These are phyloP conservation scores for Nibea coibor DNA, from an alignment of 2,113 vertebrate species.

Conservation along the genomic window DNA sequence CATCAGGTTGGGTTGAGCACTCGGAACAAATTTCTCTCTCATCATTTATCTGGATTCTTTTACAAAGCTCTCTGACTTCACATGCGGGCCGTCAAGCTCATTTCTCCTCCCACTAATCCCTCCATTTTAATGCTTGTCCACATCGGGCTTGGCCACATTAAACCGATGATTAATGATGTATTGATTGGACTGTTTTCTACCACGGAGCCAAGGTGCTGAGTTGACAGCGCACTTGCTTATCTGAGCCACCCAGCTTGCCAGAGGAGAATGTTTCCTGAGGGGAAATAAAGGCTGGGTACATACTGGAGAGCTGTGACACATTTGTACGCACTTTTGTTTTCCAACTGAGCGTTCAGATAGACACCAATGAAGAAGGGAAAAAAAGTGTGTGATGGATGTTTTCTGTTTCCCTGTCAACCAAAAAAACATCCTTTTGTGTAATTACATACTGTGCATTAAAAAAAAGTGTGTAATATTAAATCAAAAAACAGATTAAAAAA, in stretches of 20 bases:
- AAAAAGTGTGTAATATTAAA: not conserved
- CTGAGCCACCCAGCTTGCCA: slow-evolving; percentile 78
- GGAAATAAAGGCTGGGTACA: slow-evolving; percentile 50
- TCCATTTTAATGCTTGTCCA: slow-evolving; percentile 80
- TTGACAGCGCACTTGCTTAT: slow-evolving; percentile 80
- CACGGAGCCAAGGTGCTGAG: slow-evolving; percentile 78
- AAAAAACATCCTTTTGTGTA: slow-evolving; percentile 15
- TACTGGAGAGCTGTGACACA: slow-evolving; percentile 37
- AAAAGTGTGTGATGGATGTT: slow-evolving; percentile 35
- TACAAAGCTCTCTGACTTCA: slow-evolving; percentile 43
- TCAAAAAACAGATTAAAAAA: not conserved
- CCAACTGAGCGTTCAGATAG: slow-evolving; percentile 21
- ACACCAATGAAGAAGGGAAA: not conserved
- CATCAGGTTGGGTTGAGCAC: slow-evolving; percentile 37
- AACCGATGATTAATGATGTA: slow-evolving; percentile 83
- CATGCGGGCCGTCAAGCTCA: slow-evolving; percentile 57
- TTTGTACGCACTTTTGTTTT: slow-evolving; percentile 67
- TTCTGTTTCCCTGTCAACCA: slow-evolving; percentile 17
- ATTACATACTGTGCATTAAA: not conserved
- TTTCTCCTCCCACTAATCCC: slow-evolving; percentile 76
- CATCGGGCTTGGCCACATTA: slow-evolving; percentile 76
- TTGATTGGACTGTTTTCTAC: slow-evolving; percentile 78
- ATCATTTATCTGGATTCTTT: slow-evolving; percentile 60
- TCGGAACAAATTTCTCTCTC: slow-evolving; percentile 42
- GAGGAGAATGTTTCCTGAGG: slow-evolving; percentile 66